phyloP scores from a whole-genome alignment of 2,113 vertebrate species.

The Paraplagusia blochii region DNA sequence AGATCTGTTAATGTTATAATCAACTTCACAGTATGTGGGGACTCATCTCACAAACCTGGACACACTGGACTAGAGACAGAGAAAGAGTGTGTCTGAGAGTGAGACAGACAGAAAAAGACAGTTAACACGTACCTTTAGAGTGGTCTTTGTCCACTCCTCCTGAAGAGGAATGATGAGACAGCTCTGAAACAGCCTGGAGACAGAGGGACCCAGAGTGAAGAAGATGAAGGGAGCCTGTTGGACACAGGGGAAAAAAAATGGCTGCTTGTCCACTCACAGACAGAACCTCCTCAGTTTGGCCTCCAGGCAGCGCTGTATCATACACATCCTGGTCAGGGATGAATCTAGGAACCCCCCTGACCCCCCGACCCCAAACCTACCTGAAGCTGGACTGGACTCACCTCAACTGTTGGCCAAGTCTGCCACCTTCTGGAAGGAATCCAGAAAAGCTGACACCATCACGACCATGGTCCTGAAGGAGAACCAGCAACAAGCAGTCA shows the following conservation, averaged over 20 bases:
- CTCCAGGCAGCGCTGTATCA: constrained; percentile 92
- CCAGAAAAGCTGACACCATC: constrained; percentile 76
- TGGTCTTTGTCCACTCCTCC: constrained; percentile 96
- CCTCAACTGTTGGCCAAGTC: constrained; percentile 80
- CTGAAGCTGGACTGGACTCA: too few species aligned
- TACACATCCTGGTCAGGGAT: constrained; percentile 90
- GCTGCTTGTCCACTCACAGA: constrained; percentile 83
- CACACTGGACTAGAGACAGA: too few species aligned
- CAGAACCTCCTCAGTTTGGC: constrained; percentile 90
- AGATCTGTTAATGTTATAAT: too few species aligned
- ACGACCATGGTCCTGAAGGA: constrained; percentile 74
- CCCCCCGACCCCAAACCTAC: too few species aligned
- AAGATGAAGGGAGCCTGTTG: neutral
- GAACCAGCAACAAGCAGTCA: neutral
- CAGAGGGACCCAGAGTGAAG: neutral
- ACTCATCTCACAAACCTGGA: too few species aligned
- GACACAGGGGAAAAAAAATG: too few species aligned
- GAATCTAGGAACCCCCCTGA: too few species aligned
- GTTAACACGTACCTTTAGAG: constrained; percentile 82
- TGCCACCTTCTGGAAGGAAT: constrained; percentile 82
- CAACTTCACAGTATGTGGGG: too few species aligned
- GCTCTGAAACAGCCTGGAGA: constrained; percentile 85
- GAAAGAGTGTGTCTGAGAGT: neutral
- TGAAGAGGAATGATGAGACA: constrained; percentile 93
- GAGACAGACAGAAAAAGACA: too few species aligned